Base-by-base conservation (phyloP, 2,888 invertebrate species). In the Antheraea assamensis region DNA sequence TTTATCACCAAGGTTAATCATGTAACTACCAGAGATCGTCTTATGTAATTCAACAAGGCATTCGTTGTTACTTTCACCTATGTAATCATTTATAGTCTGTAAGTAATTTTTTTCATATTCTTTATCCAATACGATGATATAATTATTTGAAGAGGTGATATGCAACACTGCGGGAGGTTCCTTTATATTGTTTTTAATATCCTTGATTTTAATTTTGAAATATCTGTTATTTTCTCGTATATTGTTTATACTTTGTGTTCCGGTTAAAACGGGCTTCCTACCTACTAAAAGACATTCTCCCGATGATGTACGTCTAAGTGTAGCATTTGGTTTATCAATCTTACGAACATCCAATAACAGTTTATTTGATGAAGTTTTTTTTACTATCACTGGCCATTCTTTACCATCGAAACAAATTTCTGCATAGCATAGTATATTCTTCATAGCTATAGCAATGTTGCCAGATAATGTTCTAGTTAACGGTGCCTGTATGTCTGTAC, bases 41-140 rank as follows among this genome's bases (percentile, higher is more conserved):
- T 78, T 85, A 24, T 74, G 76, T 68, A 92, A 77, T 71, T 83
- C 77, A 58, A 88, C 78, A 72, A 78, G 80, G 75, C 83, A 83
- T 66, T 84, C 75, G 19, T 75, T 80, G 42, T 83, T 75, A 17
- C 83, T 76, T 49, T 64, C 61, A 17, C 75, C 78, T 30, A 89
- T 74, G 47, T 78, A 74, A 47, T 83, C 74, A 30, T 82, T 78
- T 15, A 90, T 78, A 8, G 78, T 77, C 72, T 86, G 72, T 61
- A 76, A 85, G 68, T 83, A 88, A 35, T 66, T 76, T 52, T 79
- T 88, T 80, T 90, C 90, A 79, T 86, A 92, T 82, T 93, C 93
- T 78, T 90, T 92, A 73, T 93, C 90, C 66, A 92, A 75, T 58
- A 90, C 77, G 66, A 92, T 76, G 30, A 85, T 74, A 75, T 82